phyloP scores from a whole-genome alignment of 1,140 invertebrate genomes.

The Calliopsis andreniformis region DNA sequence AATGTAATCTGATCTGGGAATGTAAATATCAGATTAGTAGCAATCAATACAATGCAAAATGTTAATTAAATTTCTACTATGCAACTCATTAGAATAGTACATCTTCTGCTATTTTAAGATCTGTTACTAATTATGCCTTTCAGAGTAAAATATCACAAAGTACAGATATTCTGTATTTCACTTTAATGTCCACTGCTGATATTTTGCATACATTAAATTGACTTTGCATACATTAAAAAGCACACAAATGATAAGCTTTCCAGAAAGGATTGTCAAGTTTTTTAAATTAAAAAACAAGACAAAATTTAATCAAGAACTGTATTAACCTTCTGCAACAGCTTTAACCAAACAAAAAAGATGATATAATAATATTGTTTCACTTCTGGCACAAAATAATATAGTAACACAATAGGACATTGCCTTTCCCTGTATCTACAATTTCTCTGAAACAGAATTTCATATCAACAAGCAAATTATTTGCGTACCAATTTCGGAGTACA shows the following conservation, averaged over 20 bases:
- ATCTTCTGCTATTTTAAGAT: neutral
- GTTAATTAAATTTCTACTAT: neutral
- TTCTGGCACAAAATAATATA: conserved; percentile 5
- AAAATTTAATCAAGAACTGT: neutral
- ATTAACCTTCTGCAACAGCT: neutral
- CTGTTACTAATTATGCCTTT: too few species aligned
- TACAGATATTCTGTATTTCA: neutral
- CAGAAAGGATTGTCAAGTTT: neutral
- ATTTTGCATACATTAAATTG: neutral
- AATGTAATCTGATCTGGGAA: conserved; percentile 7
- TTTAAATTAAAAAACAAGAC: neutral
- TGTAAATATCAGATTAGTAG: conserved; percentile 4
- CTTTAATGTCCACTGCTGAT: neutral
- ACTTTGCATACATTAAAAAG: neutral
- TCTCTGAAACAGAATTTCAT: conserved; percentile 26
- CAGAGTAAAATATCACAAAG: too few species aligned
- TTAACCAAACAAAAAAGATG: neutral
- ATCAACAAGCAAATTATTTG: conserved; percentile 23
- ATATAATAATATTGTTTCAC: neutral
- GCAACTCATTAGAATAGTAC: too few species aligned
- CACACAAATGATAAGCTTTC: neutral
- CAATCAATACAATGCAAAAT: neutral
- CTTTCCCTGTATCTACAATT: conserved; percentile 31
- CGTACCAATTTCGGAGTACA: conserved; percentile 46
- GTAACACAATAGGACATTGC: conserved; percentile 12